These are phyloP conservation scores for Sorex fumeus DNA, from an alignment of 2,113 vertebrate genomes.

Conservation along the genomic window DNA sequence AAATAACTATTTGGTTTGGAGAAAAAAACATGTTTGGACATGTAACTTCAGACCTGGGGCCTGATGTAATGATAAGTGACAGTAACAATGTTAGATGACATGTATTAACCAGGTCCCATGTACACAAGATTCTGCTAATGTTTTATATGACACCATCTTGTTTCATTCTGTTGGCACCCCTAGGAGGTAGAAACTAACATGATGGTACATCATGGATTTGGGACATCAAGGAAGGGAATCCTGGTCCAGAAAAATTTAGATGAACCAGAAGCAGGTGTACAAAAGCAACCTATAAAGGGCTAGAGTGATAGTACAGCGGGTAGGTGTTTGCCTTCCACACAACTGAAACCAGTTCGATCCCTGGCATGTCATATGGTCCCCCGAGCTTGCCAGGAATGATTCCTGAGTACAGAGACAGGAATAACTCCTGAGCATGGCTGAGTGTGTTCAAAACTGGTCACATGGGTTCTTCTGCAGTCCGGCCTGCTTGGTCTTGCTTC, in stretches of 20 bases:
- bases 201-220: rapidly evolving
- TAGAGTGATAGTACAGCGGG: too few species aligned
- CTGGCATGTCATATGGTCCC: too few species aligned
- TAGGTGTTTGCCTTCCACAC: too few species aligned
- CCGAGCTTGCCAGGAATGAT: too few species aligned
- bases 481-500: neutral
- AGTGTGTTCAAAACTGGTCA: neutral
- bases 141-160: neutral
- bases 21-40: neutral
- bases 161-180: neutral
- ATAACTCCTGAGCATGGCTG: too few species aligned
- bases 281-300: neutral
- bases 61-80: neutral
- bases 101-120: rapidly evolving
- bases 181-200: too few species aligned
- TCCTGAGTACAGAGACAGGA: too few species aligned
- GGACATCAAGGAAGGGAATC: neutral
- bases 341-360: too few species aligned
- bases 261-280: neutral
- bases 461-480: neutral
- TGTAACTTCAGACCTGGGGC: neutral
- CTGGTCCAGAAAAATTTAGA: neutral
- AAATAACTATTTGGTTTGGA: slow-evolving; percentile 7
- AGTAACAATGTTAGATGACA: too few species aligned
- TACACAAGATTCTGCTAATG: neutral